Percentiles rank a stretch among this genome's conserved stretches.
Evolutionary conservation across 2,888 invertebrate genomes (phyloP).

Genomic region (Lutraria lutraria): DNA sequence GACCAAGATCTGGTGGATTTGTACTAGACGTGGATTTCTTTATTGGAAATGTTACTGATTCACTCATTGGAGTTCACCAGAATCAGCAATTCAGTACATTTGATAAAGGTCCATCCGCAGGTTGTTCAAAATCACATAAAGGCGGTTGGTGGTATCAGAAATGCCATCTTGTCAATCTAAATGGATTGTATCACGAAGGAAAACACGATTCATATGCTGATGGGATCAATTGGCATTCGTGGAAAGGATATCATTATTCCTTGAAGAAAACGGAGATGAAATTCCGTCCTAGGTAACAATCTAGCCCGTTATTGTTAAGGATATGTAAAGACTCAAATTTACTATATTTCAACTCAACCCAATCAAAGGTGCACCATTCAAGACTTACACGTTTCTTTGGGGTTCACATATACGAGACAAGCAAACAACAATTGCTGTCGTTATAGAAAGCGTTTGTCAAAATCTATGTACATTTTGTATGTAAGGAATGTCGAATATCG

Average conservation of each 20-base stretch:
- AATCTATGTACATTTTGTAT: too few species aligned
- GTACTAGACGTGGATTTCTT: conserved; percentile 17
- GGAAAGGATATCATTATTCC: conserved; percentile 83
- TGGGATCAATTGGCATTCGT: conserved; percentile 83
- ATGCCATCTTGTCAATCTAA: conserved; percentile 80
- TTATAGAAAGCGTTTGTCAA: too few species aligned
- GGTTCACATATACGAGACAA: too few species aligned
- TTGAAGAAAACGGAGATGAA: conserved; percentile 82
- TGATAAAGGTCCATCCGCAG: conserved; percentile 40
- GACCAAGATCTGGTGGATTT: conserved; percentile 22
- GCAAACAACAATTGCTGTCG: too few species aligned
- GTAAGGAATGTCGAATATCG: too few species aligned
- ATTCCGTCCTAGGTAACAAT: conserved; percentile 57
- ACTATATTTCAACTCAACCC: too few species aligned
- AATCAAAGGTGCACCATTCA: too few species aligned
- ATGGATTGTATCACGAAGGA: conserved; percentile 78
- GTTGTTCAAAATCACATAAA: conserved; percentile 68
- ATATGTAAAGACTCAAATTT: too few species aligned
- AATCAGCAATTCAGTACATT: conserved; percentile 29
- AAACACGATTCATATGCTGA: conserved; percentile 79
- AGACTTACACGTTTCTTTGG: too few species aligned
- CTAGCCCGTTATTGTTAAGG: too few species aligned
- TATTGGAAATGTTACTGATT: conserved; percentile 40
- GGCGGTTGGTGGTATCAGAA: conserved; percentile 79
- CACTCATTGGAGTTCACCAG: neutral